Evolutionary conservation across 2,888 invertebrate genomes (phyloP).

Genomic region (Epinotia brunnichana): DNA sequence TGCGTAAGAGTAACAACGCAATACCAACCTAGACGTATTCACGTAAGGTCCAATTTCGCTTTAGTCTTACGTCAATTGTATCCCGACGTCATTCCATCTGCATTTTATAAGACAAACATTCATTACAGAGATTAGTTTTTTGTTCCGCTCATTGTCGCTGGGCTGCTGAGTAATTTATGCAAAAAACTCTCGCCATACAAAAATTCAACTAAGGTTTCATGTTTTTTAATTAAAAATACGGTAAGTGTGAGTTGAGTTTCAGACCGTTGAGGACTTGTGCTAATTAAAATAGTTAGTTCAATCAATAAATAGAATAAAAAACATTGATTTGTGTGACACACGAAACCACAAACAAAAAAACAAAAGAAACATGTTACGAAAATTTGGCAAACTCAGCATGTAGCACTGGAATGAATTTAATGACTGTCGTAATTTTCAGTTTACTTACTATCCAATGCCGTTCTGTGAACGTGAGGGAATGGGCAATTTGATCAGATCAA

Average conservation of each 20-base stretch:
- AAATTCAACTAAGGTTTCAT: conserved; percentile 21
- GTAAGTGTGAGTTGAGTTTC: conserved; percentile 14
- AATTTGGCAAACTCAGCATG: too few relatives aligned
- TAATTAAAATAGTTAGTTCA: neutral
- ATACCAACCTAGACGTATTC: neutral
- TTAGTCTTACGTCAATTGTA: neutral
- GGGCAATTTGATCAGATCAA: too few relatives aligned
- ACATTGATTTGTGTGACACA: too few relatives aligned
- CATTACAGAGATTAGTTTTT: conserved; percentile 40
- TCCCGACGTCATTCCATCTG: conserved; percentile 8
- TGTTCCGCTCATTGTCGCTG: conserved; percentile 29
- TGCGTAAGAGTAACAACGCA: neutral
- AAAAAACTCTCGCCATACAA: conserved; percentile 34
- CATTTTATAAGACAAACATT: conserved; percentile 31
- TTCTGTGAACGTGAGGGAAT: too few relatives aligned
- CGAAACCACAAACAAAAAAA: too few relatives aligned
- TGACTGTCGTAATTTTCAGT: too few relatives aligned
- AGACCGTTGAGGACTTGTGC: neutral
- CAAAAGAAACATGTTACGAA: too few relatives aligned
- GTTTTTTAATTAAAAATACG: conserved; percentile 40
- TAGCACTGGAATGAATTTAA: too few relatives aligned
- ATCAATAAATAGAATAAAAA: too few relatives aligned
- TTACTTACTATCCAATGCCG: too few relatives aligned
- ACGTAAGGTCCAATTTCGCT: neutral
- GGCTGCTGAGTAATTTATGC: conserved; percentile 41